Base-by-base conservation (phyloP, 2,888 invertebrate species). In the Ophioninae sp. region DNA sequence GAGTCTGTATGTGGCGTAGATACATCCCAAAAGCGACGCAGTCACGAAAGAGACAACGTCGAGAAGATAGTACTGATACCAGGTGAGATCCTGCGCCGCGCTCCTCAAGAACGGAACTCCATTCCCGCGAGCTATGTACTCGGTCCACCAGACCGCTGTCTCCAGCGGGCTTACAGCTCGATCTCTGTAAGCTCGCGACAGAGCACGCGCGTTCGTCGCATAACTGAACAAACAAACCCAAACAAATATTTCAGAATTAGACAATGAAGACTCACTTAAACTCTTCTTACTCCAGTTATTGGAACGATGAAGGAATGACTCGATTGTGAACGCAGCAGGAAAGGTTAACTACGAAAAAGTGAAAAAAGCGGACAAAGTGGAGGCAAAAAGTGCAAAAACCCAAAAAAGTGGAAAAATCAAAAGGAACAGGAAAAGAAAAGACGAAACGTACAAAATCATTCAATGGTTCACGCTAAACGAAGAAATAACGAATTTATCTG, bases 1-100 rank as follows among this genome's bases (percentile, higher is more conserved):
- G n/a, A 85, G n/a, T 0, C 85, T 86, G 85, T 86, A 82, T 9
- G 61, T 68, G n/a, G 67, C 75, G 76, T 85, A 88, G 7, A 85
- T 2, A 9, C 58, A 59, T 59, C 83, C 30, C 37, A 85, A 63
- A 7, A 83, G 37, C 68, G 84, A 67, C 6, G 41, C 69, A 20
- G 44, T 63, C 37, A 87, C 64, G 61, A 82, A 59, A 44, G 80
- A 71, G 41, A 85, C 44, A 37, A 88, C 86, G 81, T 89, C 89
- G 71, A 88, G 86, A 9, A 87, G 85, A 76, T 88, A 87, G 81
- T 86, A 87, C 84, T 89, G 88, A 83, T 88, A 88, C 88, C 87
- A 88, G 20, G 87, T 76, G 41, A 89, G 84, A 71, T 86, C 81
- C 30, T 86, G 80, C 0, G 88, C 88, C 8, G 87, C 83, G 77